phyloP scores from a whole-genome alignment of 2,888 invertebrate species.

The Pterostichus niger region DNA sequence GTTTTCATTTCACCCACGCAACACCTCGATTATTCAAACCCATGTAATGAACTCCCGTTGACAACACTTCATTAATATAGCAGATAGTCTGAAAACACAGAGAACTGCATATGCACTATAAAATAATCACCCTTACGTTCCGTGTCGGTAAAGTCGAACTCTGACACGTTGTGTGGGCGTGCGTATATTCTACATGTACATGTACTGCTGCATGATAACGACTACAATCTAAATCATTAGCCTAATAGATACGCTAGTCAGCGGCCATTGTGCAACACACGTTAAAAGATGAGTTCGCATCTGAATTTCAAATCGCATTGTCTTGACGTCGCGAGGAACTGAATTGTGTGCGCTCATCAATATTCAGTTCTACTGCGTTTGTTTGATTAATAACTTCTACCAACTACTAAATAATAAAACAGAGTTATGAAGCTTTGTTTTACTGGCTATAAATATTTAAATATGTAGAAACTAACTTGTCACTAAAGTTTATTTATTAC shows the following conservation, averaged over 20 bases:
- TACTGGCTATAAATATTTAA: too few relatives aligned
- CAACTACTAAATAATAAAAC: too few relatives aligned
- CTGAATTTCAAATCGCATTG: constrained; percentile 63
- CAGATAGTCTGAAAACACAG: constrained; percentile 1
- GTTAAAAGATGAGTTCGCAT: constrained; percentile 61
- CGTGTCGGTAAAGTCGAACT: neutral
- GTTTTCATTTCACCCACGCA: neutral
- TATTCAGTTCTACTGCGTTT: neutral
- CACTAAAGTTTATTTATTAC: too few relatives aligned
- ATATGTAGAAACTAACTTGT: too few relatives aligned
- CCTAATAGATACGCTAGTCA: constrained; percentile 60
- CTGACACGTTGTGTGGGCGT: neutral
- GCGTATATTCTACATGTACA: neutral
- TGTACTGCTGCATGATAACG: constrained; percentile 4
- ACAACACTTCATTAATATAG: constrained; percentile 26
- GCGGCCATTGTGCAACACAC: constrained; percentile 46
- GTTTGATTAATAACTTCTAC: neutral
- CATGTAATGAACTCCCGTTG: constrained; percentile 13
- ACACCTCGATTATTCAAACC: constrained; percentile 18
- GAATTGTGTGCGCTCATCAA: constrained; percentile 31
- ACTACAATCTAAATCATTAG: constrained; percentile 63
- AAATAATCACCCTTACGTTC: neutral
- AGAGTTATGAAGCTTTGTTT: neutral
- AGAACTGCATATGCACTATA: constrained; percentile 20
- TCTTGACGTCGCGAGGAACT: constrained; percentile 27